Percentiles rank a stretch among this genome's conserved stretches.
Conservation (phyloP, 1,140 invertebrate genomes). For the Olivierus martensii region DNA sequence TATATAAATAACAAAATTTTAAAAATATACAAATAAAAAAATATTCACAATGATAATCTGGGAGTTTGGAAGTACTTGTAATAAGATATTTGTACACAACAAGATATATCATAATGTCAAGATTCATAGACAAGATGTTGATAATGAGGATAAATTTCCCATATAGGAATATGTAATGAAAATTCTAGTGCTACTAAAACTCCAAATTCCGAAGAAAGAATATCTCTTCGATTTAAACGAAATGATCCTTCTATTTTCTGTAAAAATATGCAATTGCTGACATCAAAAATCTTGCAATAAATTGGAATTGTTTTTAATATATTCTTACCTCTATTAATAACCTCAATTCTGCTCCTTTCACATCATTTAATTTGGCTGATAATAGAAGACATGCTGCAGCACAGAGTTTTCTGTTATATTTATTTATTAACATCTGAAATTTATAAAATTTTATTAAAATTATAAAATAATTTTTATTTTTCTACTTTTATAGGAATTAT, state of each 20-base stretch:
- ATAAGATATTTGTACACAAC: too few relatives aligned
- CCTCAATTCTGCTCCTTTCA: constrained; percentile 75
- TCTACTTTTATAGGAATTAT: background rate
- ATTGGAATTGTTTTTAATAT: background rate
- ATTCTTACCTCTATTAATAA: constrained; percentile 69
- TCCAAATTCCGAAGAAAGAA: constrained; percentile 82
- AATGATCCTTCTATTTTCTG: constrained; percentile 81
- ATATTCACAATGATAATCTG: too few relatives aligned
- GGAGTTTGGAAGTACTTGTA: too few relatives aligned
- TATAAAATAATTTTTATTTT: background rate
- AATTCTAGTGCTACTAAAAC: constrained; percentile 88
- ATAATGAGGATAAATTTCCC: constrained; percentile 88
- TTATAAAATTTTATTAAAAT: background rate
- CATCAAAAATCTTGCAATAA: constrained; percentile 13
- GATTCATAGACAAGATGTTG: constrained; percentile 61
- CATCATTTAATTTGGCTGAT: constrained; percentile 89
- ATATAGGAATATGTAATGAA: constrained; percentile 73
- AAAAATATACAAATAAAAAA: too few relatives aligned
- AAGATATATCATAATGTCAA: background rate
- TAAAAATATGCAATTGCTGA: too few relatives aligned
- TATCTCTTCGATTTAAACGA: constrained; percentile 75
- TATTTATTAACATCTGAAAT: constrained; percentile 61
- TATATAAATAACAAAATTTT: too few relatives aligned
- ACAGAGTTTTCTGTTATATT: constrained; percentile 85
- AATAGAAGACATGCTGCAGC: constrained; percentile 84